These are phyloP conservation scores for Pinctada fucata DNA, from an alignment of 2,888 invertebrate genomes.

Conservation along the genomic window DNA sequence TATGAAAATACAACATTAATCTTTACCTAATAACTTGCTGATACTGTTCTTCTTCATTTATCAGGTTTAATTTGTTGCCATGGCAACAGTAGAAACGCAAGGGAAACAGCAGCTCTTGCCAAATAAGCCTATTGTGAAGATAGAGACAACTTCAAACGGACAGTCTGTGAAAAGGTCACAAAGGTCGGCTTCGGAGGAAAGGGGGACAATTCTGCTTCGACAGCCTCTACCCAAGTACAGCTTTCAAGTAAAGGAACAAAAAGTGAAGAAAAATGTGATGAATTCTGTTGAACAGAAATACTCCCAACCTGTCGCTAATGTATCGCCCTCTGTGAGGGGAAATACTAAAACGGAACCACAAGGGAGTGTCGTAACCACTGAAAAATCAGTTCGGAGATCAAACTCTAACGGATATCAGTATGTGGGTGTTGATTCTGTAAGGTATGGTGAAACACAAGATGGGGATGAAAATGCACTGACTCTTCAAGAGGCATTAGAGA, in stretches of 20 bases:
- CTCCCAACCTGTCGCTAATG: constrained; percentile 16
- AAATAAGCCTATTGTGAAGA: background rate
- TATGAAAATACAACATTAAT: too few relatives aligned
- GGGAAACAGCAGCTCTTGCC: background rate
- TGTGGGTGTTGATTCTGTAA: background rate
- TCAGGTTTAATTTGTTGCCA: background rate
- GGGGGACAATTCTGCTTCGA: constrained; percentile 61
- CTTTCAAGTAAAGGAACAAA: constrained; percentile 54
- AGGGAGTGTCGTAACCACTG: background rate
- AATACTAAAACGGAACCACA: background rate
- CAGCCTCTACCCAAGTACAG: constrained; percentile 66
- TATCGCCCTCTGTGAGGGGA: constrained; percentile 5
- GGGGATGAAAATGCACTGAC: constrained; percentile 5
- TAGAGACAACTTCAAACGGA: constrained; percentile 10
- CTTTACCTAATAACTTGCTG: too few relatives aligned
- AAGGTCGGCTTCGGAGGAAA: constrained; percentile 11
- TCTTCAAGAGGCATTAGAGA: constrained; percentile 17
- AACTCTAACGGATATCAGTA: background rate
- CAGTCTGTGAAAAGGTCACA: constrained; percentile 1
- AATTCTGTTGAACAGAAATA: constrained; percentile 6
- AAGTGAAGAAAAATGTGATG: constrained; percentile 21
- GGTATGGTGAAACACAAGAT: background rate
- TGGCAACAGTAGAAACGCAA: background rate
- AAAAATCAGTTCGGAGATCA: background rate
- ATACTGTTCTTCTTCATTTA: too few relatives aligned